Percentiles rank a stretch among this genome's conserved stretches.
Conservation (phyloP, 2,113 vertebrate genomes). For the Gasterosteus aculeatus region DNA sequence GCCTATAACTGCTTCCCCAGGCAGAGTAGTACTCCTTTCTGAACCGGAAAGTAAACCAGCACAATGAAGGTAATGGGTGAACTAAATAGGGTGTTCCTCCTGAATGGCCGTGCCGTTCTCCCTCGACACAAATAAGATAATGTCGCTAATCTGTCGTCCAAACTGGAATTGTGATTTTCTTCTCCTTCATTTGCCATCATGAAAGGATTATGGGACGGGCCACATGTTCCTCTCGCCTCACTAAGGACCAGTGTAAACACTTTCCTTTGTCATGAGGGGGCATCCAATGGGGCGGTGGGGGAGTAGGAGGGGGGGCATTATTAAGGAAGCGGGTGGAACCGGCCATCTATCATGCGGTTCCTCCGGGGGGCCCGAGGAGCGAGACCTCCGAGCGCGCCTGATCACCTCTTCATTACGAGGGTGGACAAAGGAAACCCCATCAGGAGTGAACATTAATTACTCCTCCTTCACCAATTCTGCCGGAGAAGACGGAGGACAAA, state of each 20-base stretch:
- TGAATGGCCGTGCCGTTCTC: neutral
- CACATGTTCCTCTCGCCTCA: conserved; percentile 52
- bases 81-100: neutral
- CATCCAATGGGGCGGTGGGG: neutral
- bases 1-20: neutral
- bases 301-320: conserved; percentile 25
- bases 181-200: conserved; percentile 48
- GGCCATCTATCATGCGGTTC: conserved; percentile 67
- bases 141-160: conserved; percentile 2
- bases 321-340: conserved; percentile 53
- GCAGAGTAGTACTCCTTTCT: neutral
- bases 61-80: neutral
- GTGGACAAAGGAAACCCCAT: conserved; percentile 23
- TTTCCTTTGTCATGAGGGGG: conserved; percentile 63
- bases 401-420: conserved; percentile 29
- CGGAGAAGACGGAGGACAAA: neutral
- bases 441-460: neutral
- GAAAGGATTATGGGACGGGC: conserved; percentile 39
- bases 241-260: conserved; percentile 66
- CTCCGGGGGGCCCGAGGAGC: conserved; percentile 28
- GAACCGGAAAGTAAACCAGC: neutral
- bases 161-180: conserved; percentile 9
- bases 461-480: neutral
- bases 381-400: conserved; percentile 31
- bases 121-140: neutral